Base-by-base conservation (phyloP, 2,113 vertebrate species). In the Albula glossodonta region DNA sequence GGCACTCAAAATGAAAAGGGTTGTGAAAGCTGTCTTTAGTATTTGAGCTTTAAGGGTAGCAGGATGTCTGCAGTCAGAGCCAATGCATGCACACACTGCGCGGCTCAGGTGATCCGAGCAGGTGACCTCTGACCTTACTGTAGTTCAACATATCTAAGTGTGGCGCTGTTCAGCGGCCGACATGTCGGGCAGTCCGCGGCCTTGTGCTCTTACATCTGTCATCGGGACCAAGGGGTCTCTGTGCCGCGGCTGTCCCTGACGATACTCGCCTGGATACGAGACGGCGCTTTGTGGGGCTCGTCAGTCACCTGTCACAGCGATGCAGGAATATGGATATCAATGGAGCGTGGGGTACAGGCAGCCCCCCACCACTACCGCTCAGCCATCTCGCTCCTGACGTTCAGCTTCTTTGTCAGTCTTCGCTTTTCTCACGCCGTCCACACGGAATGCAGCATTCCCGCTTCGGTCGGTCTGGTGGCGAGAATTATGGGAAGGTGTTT, bases 301-400 rank as follows among this genome's bases (percentile, higher is more conserved):
- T 53, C 81, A 82, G 57, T 82, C 81, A 82, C 49, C 51, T 41
- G 52, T 53, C 81, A 82, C 22, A 25, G 51, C 51, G n/a, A 9
- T 22, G 13, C 49, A 7, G 49, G 49, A 81, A 81, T 81, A 81
- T 81, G 79, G 2, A 81, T 19, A 81, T 81, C 49, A 51, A 3
- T 8, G 51, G 5, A 31, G 17, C 2, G 63, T 17, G 63, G 63
- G 12, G 53, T 56, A 7, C 12, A n/a, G 63, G 4, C 63, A 17
- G 63, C 19, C 19, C 63, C 8, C 0, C 53, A 56, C 31, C 31
- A 41, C 31, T 41, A 41, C 31, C 31, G 31, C 53, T 56, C 53
- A 12, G 53, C 53, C 7, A 12, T 9, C 53, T 56, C 53, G 6
- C n/a, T 70, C 60, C 60, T 19, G 17, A 63, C 17, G 8, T 63